These are phyloP conservation scores for Zingel zingel DNA, from an alignment of 2,113 vertebrate species.

Conservation along the genomic window DNA sequence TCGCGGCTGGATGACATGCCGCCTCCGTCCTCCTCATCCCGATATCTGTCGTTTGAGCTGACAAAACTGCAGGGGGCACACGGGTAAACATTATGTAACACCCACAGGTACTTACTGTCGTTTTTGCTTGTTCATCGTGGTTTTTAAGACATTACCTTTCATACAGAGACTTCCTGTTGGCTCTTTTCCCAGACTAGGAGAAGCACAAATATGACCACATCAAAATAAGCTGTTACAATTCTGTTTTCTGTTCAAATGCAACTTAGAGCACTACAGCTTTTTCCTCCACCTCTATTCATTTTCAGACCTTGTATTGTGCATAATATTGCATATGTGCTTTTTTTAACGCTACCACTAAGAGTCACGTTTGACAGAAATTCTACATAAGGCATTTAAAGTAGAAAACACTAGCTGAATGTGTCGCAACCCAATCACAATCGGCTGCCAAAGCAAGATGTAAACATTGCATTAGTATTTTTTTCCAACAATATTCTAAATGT, in stretches of 20 bases:
- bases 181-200: constrained; percentile 86
- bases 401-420: background rate
- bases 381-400: background rate
- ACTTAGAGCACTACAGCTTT: background rate
- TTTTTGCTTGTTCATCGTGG: background rate
- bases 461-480: background rate
- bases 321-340: background rate
- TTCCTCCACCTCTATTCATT: background rate
- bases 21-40: constrained; percentile 79
- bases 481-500: background rate
- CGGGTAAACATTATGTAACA: background rate
- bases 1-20: constrained; percentile 66
- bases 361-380: background rate
- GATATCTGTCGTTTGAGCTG: constrained; percentile 85
- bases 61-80: constrained; percentile 86
- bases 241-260: background rate
- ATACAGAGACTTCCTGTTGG: constrained; percentile 91
- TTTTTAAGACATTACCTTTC: constrained; percentile 86
- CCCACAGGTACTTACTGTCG: background rate
- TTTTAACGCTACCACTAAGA: background rate
- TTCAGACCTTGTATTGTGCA: background rate
- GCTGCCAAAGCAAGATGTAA: background rate
- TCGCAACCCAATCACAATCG: background rate
- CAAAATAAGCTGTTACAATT: background rate
- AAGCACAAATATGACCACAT: constrained; percentile 26